Evolutionary conservation across 2,113 vertebrate genomes (phyloP).

Genomic region (Marmota flaviventris): DNA sequence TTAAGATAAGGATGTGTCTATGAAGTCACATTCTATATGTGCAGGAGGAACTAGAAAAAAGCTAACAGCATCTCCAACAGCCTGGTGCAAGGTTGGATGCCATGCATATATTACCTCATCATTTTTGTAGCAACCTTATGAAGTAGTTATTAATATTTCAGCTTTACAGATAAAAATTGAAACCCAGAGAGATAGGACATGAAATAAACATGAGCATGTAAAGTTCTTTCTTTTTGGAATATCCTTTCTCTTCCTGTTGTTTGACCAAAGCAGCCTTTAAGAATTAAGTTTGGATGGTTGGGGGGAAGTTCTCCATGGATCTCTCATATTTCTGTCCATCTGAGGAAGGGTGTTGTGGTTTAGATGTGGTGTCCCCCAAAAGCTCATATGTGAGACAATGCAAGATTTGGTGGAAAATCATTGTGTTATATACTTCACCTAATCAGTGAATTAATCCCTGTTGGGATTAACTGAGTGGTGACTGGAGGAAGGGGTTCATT

Average conservation of each 20-base stretch:
- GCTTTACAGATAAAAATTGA: slow-evolving; percentile 10
- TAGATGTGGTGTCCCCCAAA: too few species aligned
- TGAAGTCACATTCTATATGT: not conserved
- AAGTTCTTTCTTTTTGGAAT: not conserved
- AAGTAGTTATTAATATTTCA: not conserved
- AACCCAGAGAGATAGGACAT: not conserved
- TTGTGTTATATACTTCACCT: too few species aligned
- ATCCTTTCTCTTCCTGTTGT: not conserved
- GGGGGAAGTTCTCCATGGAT: not conserved
- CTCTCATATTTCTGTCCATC: not conserved
- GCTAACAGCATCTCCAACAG: not conserved
- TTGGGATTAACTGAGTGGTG: too few species aligned
- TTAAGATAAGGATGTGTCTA: not conserved
- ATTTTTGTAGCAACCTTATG: not conserved
- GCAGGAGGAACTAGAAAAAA: not conserved
- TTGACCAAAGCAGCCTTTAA: not conserved
- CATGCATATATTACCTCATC: not conserved
- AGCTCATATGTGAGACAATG: too few species aligned
- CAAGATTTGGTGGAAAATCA: too few species aligned
- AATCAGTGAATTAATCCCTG: too few species aligned
- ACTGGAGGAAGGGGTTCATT: too few species aligned
- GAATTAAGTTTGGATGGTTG: not conserved
- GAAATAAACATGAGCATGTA: not conserved
- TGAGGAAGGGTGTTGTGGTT: not conserved
- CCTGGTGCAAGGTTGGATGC: not conserved